phyloP scores from a whole-genome alignment of 2,888 invertebrate genomes.

The Fabriciana adippe region DNA sequence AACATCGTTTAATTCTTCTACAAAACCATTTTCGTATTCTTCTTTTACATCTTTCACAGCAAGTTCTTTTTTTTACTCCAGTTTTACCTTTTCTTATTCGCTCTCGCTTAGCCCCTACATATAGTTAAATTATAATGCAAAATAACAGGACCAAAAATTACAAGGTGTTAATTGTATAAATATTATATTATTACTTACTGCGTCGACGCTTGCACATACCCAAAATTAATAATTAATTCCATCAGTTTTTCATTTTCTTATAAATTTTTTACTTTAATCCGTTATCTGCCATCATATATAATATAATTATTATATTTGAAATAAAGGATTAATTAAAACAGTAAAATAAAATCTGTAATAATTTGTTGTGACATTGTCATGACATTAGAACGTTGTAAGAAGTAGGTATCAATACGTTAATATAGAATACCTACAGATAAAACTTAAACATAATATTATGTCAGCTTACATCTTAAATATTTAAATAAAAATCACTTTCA shows the following conservation, averaged over 20 bases:
- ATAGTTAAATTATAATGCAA: neutral
- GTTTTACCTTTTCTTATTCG: constrained; percentile 23
- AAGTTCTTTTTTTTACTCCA: constrained; percentile 36
- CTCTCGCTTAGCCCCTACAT: constrained; percentile 9
- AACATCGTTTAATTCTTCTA: constrained; percentile 45
- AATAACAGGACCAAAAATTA: neutral
- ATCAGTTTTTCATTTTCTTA: neutral
- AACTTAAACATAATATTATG: too few species aligned
- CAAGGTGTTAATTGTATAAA: neutral
- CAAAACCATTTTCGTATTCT: constrained; percentile 45
- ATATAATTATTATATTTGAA: too few species aligned
- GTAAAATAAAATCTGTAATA: too few species aligned
- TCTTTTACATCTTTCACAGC: constrained; percentile 37
- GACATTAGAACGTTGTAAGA: too few species aligned
- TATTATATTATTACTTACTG: constrained; percentile 8
- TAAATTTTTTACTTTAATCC: too few species aligned
- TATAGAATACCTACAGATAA: too few species aligned
- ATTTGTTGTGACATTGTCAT: too few species aligned
- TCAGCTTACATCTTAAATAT: too few species aligned
- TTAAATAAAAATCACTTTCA: too few species aligned
- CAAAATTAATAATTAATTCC: neutral
- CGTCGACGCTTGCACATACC: constrained; percentile 17
- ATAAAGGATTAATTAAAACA: too few species aligned
- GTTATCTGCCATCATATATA: too few species aligned
- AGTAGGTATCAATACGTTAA: too few species aligned